Evolutionary conservation across 2,888 invertebrate genomes (phyloP).

Genomic region (Sinelater perroti): DNA sequence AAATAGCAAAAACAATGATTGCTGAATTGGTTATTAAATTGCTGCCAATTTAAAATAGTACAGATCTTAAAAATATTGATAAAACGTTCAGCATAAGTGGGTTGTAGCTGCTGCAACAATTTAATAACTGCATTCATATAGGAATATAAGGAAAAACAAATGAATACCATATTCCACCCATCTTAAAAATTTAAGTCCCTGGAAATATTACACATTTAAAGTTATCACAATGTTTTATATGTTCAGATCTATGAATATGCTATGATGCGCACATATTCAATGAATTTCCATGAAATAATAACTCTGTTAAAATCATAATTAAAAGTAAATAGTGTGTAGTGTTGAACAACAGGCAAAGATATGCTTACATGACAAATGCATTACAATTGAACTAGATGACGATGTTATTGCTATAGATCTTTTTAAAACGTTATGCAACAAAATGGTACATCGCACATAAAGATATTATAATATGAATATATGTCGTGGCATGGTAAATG

Average conservation of each 20-base stretch:
- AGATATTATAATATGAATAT: too few species aligned
- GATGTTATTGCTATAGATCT: slow-evolving; percentile 36
- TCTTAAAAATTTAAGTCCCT: slow-evolving; percentile 40
- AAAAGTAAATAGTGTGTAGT: too few species aligned
- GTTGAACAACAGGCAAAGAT: too few species aligned
- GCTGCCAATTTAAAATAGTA: slow-evolving; percentile 16
- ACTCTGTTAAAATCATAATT: too few species aligned
- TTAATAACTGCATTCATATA: slow-evolving; percentile 20
- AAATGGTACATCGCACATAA: not conserved
- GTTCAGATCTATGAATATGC: too few species aligned
- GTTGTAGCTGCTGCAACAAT: slow-evolving; percentile 11
- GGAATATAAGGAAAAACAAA: slow-evolving; percentile 17
- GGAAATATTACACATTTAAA: slow-evolving; percentile 44
- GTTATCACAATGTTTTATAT: slow-evolving; percentile 45
- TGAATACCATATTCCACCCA: slow-evolving; percentile 22
- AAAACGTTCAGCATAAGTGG: slow-evolving; percentile 19
- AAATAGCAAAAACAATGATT: slow-evolving; percentile 27
- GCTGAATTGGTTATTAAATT: slow-evolving; percentile 20
- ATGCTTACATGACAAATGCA: not conserved
- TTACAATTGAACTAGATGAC: slow-evolving; percentile 9
- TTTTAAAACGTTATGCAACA: not conserved
- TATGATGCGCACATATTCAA: too few species aligned
- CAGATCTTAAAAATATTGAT: slow-evolving; percentile 2
- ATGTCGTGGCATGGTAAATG: slow-evolving; percentile 4
- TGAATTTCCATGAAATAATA: too few species aligned